Conservation (phyloP, 2,113 vertebrate species). For the Passerina amoena region DNA sequence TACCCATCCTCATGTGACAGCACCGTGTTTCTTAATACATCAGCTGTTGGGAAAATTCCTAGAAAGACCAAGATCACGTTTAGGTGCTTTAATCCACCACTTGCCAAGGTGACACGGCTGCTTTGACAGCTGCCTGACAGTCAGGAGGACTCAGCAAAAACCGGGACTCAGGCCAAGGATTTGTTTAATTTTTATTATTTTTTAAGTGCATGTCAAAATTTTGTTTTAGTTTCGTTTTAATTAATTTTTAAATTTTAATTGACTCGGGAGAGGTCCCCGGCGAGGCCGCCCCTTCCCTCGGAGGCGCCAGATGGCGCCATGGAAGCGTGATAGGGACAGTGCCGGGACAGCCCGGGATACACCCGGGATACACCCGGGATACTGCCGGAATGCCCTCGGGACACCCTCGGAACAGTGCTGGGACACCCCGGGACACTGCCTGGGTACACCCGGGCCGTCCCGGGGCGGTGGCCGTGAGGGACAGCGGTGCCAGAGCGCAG, state of each 20-base stretch:
- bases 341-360: not conserved
- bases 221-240: not conserved
- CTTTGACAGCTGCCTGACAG: not conserved
- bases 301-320: conserved; percentile 25
- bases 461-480: no score
- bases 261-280: no score
- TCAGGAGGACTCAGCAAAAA: not conserved
- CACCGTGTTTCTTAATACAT: fast-evolving
- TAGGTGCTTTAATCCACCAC: not conserved
- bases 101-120: fast-evolving
- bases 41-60: not conserved
- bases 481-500: no score
- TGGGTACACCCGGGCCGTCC: no score
- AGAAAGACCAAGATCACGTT: not conserved
- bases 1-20: not conserved
- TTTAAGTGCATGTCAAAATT: not conserved
- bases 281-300: not conserved
- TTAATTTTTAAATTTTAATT: not conserved
- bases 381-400: no score
- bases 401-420: fast-evolving
- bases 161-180: not conserved
- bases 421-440: not conserved
- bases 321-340: not conserved
- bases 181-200: not conserved
- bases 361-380: not conserved